Evolutionary conservation across 2,888 invertebrate genomes (phyloP), one percentile per base, ranked within the genome.

Genomic region (Melanargia galathea): DNA sequence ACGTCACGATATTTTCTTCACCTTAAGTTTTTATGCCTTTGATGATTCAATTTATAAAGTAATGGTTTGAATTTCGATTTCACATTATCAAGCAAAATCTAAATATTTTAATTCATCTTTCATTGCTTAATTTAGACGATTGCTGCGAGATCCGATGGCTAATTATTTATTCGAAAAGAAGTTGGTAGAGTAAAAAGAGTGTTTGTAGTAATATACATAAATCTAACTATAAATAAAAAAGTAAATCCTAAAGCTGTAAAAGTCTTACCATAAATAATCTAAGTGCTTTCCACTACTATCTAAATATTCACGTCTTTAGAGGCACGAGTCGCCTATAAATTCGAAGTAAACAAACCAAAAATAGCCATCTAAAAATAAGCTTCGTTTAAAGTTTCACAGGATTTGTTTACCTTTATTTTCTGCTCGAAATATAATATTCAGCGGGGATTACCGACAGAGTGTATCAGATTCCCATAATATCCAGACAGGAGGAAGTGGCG

Each of bases 401-500:
- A 11, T 43, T 22, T 46, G 20, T 20, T 45, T 45, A 16, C 45
- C 3, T 20, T 26, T 30, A 10, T 51, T 51, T 52, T 35, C 52
- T 35, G 20, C 5, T 49, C 35, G 63, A 64, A 68, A 66, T 67
- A 54, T 59, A 63, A 70, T 67, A 67, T 65, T 61, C 38, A 56
- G 38, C 45, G 20, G 22, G 63, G 70, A 66, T 66, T 69, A 67
- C 20, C 49, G 51, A 57, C 63, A 18, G 60, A 64, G 62, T 60
- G 59, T 71, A 67, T 72, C 69, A 60, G 58, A 67, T 73, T 69
- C 60, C 70, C 65, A 63, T 67, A 72, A 69, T 64, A 64, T 66
- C 68, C 69, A 70, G 71, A 70, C 71, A 67, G 68, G 63, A 66
- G 69, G 68, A 67, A 69, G 66, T 51, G 46, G 18, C 24, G 45